These are phyloP conservation scores for Sula dactylatra DNA, from an alignment of 2,113 vertebrate genomes.

Conservation along the genomic window DNA sequence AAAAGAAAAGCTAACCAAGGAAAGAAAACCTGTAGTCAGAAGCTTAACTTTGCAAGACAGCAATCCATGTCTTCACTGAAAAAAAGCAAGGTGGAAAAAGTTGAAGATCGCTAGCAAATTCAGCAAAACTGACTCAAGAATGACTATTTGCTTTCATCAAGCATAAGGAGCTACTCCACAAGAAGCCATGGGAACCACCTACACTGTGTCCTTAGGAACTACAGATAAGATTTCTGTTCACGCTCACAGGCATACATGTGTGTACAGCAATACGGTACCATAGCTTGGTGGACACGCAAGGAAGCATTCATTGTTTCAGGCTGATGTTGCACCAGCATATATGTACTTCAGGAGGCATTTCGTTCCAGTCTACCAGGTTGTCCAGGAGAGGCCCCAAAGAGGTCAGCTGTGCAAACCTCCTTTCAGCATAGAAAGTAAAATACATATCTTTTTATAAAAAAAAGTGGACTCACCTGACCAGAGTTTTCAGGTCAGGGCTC, in stretches of 20 bases:
- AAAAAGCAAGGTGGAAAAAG: background rate
- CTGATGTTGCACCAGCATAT: background rate
- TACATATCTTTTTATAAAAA: background rate
- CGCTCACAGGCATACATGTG: background rate
- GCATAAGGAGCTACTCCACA: background rate
- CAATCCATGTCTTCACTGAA: background rate
- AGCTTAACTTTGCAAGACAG: background rate
- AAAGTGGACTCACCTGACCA: background rate
- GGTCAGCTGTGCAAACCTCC: background rate
- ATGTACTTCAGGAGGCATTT: background rate
- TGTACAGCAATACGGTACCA: accelerated
- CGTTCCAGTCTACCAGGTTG: background rate
- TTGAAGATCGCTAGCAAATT: background rate
- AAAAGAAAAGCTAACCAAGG: background rate
- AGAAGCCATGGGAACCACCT: background rate
- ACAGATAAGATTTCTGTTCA: background rate
- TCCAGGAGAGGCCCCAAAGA: background rate
- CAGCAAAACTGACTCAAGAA: background rate
- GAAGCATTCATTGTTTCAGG: background rate
- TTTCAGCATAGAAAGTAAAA: background rate
- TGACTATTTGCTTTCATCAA: background rate
- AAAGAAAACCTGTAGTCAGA: background rate
- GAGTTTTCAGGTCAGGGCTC: background rate
- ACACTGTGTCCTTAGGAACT: background rate
- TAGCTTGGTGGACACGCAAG: background rate